phyloP scores from a whole-genome alignment of 2,113 vertebrate species.

The Misgurnus anguillicaudatus region DNA sequence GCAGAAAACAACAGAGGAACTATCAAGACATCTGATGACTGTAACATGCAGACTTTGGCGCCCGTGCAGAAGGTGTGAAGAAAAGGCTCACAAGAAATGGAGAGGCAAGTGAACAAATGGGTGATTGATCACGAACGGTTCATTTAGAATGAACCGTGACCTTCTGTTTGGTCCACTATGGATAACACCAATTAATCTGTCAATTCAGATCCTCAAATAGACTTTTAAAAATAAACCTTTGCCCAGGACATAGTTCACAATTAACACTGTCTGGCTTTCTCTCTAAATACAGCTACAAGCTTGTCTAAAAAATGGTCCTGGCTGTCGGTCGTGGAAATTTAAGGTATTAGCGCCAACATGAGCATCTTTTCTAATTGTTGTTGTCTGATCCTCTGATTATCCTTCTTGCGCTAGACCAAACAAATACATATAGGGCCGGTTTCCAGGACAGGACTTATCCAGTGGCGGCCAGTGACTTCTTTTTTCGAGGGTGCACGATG shows the following conservation, averaged over 20 bases:
- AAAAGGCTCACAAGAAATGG: not conserved
- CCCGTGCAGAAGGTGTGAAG: not conserved
- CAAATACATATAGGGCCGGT: too few species aligned
- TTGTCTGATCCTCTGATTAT: constrained; percentile 24
- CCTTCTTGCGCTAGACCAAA: not conserved
- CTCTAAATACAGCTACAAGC: constrained; percentile 51
- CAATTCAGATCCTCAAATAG: constrained; percentile 59
- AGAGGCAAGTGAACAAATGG: constrained; percentile 15
- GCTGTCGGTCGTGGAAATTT: constrained; percentile 21
- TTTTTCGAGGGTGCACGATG: too few species aligned
- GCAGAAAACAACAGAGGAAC: constrained; percentile 23
- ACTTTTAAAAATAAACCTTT: constrained; percentile 58
- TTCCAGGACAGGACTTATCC: too few species aligned
- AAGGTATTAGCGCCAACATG: constrained; percentile 37
- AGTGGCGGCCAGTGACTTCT: too few species aligned
- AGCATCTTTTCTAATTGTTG: constrained; percentile 27
- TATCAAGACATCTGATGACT: constrained; percentile 12
- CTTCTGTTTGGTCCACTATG: constrained; percentile 59
- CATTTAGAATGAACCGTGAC: constrained; percentile 55
- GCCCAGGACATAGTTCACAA: constrained; percentile 59
- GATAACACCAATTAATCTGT: constrained; percentile 65
- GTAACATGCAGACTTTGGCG: constrained; percentile 9
- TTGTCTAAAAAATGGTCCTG: constrained; percentile 22
- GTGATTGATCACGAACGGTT: constrained; percentile 37
- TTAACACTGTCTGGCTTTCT: constrained; percentile 66